Base-by-base conservation (phyloP, 2,797 vertebrate species). In the Danio aesculapii region DNA sequence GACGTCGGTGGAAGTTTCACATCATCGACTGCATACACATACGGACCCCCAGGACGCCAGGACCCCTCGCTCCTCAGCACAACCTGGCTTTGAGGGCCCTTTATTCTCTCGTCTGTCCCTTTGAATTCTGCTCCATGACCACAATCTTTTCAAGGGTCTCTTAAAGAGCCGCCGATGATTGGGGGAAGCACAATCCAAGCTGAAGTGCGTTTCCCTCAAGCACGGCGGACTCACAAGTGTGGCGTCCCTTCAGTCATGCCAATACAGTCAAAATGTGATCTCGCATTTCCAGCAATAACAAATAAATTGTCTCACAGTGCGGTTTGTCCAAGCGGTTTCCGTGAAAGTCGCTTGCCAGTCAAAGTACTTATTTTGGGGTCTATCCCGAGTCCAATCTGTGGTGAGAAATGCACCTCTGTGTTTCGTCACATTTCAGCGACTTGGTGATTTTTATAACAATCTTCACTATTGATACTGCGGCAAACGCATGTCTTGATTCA, bases 61-160 rank as follows among this genome's bases (percentile, higher is more conserved):
- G 44, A 78, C 77, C 76, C 73, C 63, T 73, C 75, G 64, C 74
- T 82, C 81, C 50, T 30, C 9, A 74, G 75, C 63, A 70, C 69
- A 79, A 79, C 72, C 81, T 86, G 71, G 63, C 80, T 82, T 85
- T 89, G 88, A 85, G 81, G 75, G 74, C 82, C 62, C 81, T 64
- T 88, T 85, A 91, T 93, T 93, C 89, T 92, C 90, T 81, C 84
- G 76, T 87, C 90, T 91, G 92, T 93, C 92, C 88, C 87, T 87
- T 90, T 90, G 87, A 86, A 91, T 93, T 88, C 81, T 87, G 79
- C 79, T 88, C 89, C 91, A 92, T 92, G 92, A 92, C 90, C 83
- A 86, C 88, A 89, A 93, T 91, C 82, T 88, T 89, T 90, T 92
- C 91, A 85, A 84, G 71, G 70, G 75, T 67, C 75, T 75, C 82